Evolutionary conservation across 2,113 vertebrate species (phyloP), one percentile per base, ranked within the genome.

Genomic region (Ammodramus savannarum): DNA sequence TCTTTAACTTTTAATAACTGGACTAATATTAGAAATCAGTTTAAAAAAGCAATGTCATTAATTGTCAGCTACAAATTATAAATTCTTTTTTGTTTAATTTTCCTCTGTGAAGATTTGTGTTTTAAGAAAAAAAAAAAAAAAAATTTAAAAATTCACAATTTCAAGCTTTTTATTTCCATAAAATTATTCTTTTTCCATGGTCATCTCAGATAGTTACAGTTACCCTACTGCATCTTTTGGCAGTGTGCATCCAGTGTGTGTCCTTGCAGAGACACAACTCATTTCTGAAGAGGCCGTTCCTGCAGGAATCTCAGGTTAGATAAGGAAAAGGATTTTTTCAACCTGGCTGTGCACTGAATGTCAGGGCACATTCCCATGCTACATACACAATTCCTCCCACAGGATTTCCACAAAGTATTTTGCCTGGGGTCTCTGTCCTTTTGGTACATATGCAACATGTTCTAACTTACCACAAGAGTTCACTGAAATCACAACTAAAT

Each of bases 81-180:
- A 32, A 22, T 57, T n/a, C 3, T 32, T 39, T 29, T 61, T 57
- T 65, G 3, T 26, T 76, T 52, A 17, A 3, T 20, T 72, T 89
- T 88, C 82, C 22, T 88, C n/a, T 48, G 11, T 72, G 19, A 63
- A 18, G 3, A 80, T 62, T 44, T 63, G 1, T 77, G 3, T 69
- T 49, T 90, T 67, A 79, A 77, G 4, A 2, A 1, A 79, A 88
- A 19, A 79, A 15, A 25, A 4, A 6, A 17, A 20, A 3, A 0
- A 27, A 36, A n/a, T n/a, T n/a, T n/a, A n/a, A 49, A 81, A 41
- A 49, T 4, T 75, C 1, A 7, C 2, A 27, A 1, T 0, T 4
- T 59, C 31, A 73, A 52, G 4, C 4, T 55, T 23, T 63, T 8
- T 73, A 32, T 65, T 93, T 69, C 38, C 10, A 4, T 49, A 61